Conservation (phyloP, 2,797 vertebrate genomes). For the Ctenopoma kingsleyae region DNA sequence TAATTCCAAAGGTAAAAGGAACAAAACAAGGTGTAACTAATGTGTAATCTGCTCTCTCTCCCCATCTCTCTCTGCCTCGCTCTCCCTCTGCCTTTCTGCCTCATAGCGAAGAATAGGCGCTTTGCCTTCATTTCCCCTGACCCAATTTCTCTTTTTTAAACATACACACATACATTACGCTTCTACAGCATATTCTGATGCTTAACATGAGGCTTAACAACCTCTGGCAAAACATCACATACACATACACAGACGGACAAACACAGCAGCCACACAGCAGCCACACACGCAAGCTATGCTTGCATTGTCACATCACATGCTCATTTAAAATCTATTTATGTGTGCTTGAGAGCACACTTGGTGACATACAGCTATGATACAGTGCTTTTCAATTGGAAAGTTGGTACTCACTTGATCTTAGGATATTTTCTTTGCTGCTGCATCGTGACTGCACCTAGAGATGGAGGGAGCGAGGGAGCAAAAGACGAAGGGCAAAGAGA, state of each 20-base stretch:
- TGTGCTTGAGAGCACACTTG: slow-evolving; percentile 8
- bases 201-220: slow-evolving; percentile 75
- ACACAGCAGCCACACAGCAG: slow-evolving; percentile 22
- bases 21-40: slow-evolving; percentile 79
- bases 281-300: slow-evolving; percentile 27
- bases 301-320: slow-evolving; percentile 32
- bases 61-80: slow-evolving; percentile 43
- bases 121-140: slow-evolving; percentile 79
- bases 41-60: slow-evolving; percentile 71
- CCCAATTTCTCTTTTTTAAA: slow-evolving; percentile 78
- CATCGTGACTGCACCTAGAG: slow-evolving; percentile 97
- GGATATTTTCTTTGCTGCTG: slow-evolving; percentile 99
- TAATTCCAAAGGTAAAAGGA: slow-evolving; percentile 75
- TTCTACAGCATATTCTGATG: slow-evolving; percentile 71
- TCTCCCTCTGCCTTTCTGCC: slow-evolving; percentile 55
- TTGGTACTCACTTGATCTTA: slow-evolving; percentile 95
- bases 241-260: slow-evolving; percentile 30
- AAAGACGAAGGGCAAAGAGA: slow-evolving; percentile 53
- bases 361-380: slow-evolving; percentile 27
- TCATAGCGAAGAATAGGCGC: slow-evolving; percentile 66
- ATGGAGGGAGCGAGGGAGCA: slow-evolving; percentile 75
- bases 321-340: slow-evolving; percentile 40
- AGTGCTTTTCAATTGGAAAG: slow-evolving; percentile 13
- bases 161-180: slow-evolving; percentile 68
- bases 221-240: slow-evolving; percentile 71